Base-by-base conservation (phyloP, 2,113 vertebrate species). In the Camelus bactrianus region DNA sequence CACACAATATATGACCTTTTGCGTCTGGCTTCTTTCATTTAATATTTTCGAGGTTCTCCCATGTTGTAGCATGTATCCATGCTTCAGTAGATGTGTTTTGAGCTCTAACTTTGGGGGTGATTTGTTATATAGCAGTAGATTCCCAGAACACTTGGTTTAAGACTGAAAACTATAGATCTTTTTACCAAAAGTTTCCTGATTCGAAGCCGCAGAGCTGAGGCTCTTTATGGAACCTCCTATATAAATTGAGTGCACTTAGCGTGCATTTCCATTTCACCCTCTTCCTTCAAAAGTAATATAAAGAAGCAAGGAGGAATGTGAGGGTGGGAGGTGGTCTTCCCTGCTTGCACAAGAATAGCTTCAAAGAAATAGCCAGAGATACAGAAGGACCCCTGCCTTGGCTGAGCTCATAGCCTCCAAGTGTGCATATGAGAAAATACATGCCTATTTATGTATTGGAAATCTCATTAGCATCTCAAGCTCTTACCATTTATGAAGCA, bases 381-480 rank as follows among this genome's bases (percentile, higher is more conserved):
- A 38, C 81, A 72, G 0, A 58, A 28, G 24, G 52, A 38, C n/a
- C 58, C 28, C 58, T 91, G 82, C 16, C 54, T 89, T 86, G 38
- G 30, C 65, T 58, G 52, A 85, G 35, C 88, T 54, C 54, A 65
- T 12, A 85, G 38, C 72, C 22, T 76, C 72, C 83, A 81, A 54
- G 56, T 32, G 72, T 52, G 38, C 28, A 48, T 28, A 60, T 48
- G 46, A n/a, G 56, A 91, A 88, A 86, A 79, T 48, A 62, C 60
- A 69, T 2, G 52, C 72, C 89, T 62, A 75, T 32, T 93, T 76
- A 70, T 17, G 24, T 69, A 65, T 56, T 91, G 76, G 80, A 93
- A 91, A 94, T 93, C 76, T 87, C 62, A 38, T 87, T 90, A 86
- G 16, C 56, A 16, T 88, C 50, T 35, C 32, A 87, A 92, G 42